phyloP scores from a whole-genome alignment of 2,888 invertebrate species.

The Falcaria lacertinaria region DNA sequence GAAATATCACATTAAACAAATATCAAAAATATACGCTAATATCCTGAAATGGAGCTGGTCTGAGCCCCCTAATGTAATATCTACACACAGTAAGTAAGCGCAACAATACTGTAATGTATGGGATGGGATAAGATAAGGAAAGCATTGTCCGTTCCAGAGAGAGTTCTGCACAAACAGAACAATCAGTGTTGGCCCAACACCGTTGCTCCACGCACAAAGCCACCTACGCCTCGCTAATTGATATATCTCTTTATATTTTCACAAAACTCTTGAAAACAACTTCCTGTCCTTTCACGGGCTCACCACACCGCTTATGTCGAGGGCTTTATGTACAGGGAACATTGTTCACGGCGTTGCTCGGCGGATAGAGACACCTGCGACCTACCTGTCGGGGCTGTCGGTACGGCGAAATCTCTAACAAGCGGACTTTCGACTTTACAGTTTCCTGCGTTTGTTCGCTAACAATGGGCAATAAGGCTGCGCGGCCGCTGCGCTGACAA shows the following conservation, averaged over 20 bases:
- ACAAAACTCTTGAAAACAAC: conserved; percentile 60
- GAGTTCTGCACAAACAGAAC: conserved; percentile 14
- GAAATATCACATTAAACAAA: too few species aligned
- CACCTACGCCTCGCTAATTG: conserved; percentile 40
- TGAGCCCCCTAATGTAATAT: too few species aligned
- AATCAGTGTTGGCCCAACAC: conserved; percentile 50
- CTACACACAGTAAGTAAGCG: too few species aligned
- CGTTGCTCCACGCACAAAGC: conserved; percentile 28
- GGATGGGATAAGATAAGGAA: not conserved
- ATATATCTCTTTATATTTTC: conserved; percentile 52
- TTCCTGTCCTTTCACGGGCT: conserved; percentile 64
- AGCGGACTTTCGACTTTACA: conserved; percentile 71
- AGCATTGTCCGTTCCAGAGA: conserved; percentile 18
- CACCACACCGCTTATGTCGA: conserved; percentile 12
- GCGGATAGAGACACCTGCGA: conserved; percentile 66
- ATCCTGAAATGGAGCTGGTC: too few species aligned
- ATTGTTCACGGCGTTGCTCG: conserved; percentile 58
- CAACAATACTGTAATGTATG: too few species aligned
- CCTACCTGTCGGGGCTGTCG: conserved; percentile 72
- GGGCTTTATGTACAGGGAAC: conserved; percentile 36
- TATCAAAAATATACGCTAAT: too few species aligned
- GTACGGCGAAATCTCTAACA: conserved; percentile 63
- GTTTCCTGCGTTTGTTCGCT: conserved; percentile 75
- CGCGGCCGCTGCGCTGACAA: conserved; percentile 50
- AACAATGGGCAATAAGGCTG: conserved; percentile 71